A percentile compares a stretch with the other conserved stretches of the same genome.
These are phyloP conservation scores for Accipiter cooperii DNA, from an alignment of 2,113 vertebrate species.

Conservation along the genomic window DNA sequence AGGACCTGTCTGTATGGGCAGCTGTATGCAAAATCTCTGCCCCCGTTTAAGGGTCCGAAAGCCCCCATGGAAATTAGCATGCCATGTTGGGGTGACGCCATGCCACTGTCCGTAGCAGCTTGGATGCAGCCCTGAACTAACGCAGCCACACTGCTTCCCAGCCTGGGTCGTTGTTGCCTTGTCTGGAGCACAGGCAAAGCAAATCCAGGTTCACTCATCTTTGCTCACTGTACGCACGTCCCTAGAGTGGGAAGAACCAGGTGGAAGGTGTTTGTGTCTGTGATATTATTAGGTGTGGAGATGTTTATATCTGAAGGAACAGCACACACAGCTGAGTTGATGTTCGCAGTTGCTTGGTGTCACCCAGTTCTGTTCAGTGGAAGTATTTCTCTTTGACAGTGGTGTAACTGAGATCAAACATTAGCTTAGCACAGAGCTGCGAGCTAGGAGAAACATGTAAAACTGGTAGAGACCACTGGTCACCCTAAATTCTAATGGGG, in stretches of 20 bases:
- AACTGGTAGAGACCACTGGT: not conserved
- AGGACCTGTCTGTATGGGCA: not conserved
- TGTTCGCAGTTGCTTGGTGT: not conserved
- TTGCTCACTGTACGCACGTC: not conserved
- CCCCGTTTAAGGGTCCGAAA: not conserved
- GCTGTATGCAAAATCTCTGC: not conserved
- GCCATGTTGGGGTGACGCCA: not conserved
- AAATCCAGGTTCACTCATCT: not conserved
- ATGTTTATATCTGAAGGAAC: not conserved
- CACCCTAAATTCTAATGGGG: not conserved
- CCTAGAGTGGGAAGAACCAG: not conserved
- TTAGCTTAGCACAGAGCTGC: not conserved
- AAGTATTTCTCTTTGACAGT: not conserved
- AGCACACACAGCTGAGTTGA: not conserved
- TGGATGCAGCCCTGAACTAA: not conserved
- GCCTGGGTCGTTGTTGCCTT: not conserved
- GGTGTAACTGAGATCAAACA: not conserved
- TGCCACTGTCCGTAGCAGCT: not conserved
- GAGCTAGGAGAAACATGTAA: not conserved
- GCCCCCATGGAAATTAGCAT: not conserved
- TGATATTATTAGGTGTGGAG: not conserved
- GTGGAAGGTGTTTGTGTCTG: not conserved
- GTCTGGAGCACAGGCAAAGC: not conserved
- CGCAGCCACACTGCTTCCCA: fast-evolving
- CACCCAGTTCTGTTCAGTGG: not conserved